A percentile compares a stretch with the other conserved stretches of the same genome.
phyloP scores from a whole-genome alignment of 2,888 invertebrate species.

The Agrotis exclamationis region DNA sequence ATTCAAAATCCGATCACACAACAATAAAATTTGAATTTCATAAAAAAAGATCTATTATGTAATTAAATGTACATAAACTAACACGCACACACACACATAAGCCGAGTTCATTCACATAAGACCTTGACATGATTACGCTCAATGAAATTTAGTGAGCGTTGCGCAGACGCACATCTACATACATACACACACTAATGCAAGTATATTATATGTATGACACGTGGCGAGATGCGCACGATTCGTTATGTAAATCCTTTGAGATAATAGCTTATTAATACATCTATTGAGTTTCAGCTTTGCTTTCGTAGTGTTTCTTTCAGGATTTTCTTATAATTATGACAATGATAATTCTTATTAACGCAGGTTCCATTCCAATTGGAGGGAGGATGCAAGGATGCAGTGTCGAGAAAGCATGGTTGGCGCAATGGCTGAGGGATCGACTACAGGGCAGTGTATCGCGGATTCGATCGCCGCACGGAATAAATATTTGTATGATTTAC shows the following conservation, averaged over 20 bases:
- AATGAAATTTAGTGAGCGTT: constrained; percentile 77
- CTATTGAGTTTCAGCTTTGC: constrained; percentile 26
- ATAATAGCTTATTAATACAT: constrained; percentile 63
- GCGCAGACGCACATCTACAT: constrained; percentile 45
- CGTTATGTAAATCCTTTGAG: constrained; percentile 73
- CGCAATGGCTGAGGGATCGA: too few relatives aligned
- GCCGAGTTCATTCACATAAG: constrained; percentile 80
- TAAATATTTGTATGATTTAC: too few relatives aligned
- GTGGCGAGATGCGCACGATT: constrained; percentile 65
- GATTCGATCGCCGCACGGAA: too few relatives aligned
- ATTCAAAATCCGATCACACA: background rate
- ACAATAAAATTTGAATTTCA: constrained; percentile 5
- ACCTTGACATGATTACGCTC: constrained; percentile 80
- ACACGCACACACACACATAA: constrained; percentile 60
- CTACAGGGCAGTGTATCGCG: too few relatives aligned
- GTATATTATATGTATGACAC: constrained; percentile 55
- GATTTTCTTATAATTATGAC: background rate
- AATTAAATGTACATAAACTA: constrained; percentile 57
- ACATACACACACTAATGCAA: constrained; percentile 27
- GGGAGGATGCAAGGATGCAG: too few relatives aligned
- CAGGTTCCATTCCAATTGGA: too few relatives aligned
- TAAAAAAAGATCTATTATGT: constrained; percentile 42
- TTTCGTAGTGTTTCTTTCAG: background rate
- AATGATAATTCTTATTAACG: background rate
- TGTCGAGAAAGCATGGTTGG: too few relatives aligned